phyloP scores from a whole-genome alignment of 1,140 invertebrate species.

The Drosophila eugracilis region DNA sequence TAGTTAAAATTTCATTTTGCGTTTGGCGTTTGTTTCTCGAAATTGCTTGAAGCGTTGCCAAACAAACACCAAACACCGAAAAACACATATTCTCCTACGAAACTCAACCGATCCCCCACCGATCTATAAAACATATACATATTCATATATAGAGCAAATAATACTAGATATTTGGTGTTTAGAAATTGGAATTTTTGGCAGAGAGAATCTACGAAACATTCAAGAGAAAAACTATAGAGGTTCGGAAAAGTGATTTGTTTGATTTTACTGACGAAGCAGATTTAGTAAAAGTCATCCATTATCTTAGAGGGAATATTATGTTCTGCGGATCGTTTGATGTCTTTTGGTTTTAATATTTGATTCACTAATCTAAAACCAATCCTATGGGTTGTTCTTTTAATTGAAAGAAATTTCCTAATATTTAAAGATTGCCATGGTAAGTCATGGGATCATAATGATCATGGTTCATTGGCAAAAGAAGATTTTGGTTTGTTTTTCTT shows the following conservation, averaged over 20 bases:
- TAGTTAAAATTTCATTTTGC: slow-evolving; percentile 42
- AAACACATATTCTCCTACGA: slow-evolving; percentile 5
- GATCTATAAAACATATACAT: background rate
- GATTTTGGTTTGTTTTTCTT: background rate
- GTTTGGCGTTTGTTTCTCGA: slow-evolving; percentile 42
- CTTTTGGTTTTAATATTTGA: background rate
- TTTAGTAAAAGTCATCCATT: too few relatives aligned
- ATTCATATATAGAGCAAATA: slow-evolving; percentile 8
- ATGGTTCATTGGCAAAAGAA: too few relatives aligned
- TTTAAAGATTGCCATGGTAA: too few relatives aligned
- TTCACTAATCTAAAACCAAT: too few relatives aligned
- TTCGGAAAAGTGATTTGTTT: background rate
- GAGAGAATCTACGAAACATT: background rate
- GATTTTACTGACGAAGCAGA: background rate
- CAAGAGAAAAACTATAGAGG: background rate
- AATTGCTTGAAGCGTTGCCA: slow-evolving; percentile 62
- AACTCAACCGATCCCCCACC: background rate
- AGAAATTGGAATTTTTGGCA: background rate
- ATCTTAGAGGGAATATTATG: background rate
- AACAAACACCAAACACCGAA: slow-evolving; percentile 35
- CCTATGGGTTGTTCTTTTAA: too few relatives aligned
- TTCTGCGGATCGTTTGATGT: background rate
- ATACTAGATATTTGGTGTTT: background rate
- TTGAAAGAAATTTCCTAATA: too few relatives aligned
- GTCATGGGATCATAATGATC: too few relatives aligned